Base-by-base conservation (phyloP, 2,888 invertebrate species). In the Timandra comae region DNA sequence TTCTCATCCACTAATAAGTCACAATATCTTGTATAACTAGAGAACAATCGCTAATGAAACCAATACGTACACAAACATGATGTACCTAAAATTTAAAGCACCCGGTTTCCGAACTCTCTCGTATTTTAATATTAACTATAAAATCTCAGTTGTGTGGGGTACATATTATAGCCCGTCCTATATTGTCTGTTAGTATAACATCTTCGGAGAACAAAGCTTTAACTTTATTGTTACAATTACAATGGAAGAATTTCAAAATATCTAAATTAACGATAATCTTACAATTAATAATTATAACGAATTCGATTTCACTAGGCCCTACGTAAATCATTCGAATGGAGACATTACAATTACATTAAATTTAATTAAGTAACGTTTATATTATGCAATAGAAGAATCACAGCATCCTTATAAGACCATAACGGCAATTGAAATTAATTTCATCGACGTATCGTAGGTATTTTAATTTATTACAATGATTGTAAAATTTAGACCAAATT, bases 401-500 rank as follows among this genome's bases (percentile, higher is more conserved):
- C 84, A 84, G 84, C 84, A 81, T 84, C 68, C 76, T 84, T 81
- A 49, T 46, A 84, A 79, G 82, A 84, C 80, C 79, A 75, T 84
- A 79, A 76, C 72, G 78, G 79, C 74, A 74, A 77, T 78, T 75
- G 76, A 81, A 84, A 82, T 76, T 64, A 81, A 80, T 77, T 69
- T 79, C 76, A 73, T 74, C 78, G 79, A 81, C 80, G 74, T 79
- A 79, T 79, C 79, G 77, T 79, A 77, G 70, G 71, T 79, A 73
- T 69, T 75, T 79, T 73, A 75, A 24, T 24, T 64, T 66, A 74
- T 58, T 76, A 75, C 68, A 73, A 74, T 77, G 75, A 75, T 79
- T 84, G 77, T 84, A 85, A 80, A 85, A 85, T 85, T 85, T 84
- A 84, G 84, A 85, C 84, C 85, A 82, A 84, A 79, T 81, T 80